A percentile compares a stretch with the other conserved stretches of the same genome.
These are phyloP conservation scores for Propithecus coquereli DNA, from an alignment of 2,113 vertebrate species.

Conservation along the genomic window DNA sequence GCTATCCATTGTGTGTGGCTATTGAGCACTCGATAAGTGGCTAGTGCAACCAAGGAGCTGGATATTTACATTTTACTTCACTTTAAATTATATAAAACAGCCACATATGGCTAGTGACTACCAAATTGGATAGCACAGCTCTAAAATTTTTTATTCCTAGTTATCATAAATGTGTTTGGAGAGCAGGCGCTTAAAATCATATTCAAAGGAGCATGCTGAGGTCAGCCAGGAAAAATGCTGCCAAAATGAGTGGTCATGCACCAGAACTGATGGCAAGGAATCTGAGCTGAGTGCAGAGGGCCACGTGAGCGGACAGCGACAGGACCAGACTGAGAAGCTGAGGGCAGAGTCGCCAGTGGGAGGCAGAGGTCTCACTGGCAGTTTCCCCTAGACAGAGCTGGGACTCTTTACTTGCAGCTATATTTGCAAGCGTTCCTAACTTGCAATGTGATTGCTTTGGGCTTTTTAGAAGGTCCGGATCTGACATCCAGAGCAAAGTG, in stretches of 20 bases:
- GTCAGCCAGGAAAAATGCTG: not conserved
- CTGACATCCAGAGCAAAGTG: not conserved
- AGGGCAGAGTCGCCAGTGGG: not conserved
- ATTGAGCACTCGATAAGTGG: not conserved
- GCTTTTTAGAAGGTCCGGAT: not conserved
- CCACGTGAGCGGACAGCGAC: no score
- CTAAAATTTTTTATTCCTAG: not conserved
- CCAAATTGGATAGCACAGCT: not conserved
- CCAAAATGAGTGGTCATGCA: not conserved
- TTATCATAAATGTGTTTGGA: not conserved
- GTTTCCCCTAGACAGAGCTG: fast-evolving
- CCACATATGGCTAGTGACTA: not conserved
- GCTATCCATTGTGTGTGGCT: not conserved
- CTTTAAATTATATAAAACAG: not conserved
- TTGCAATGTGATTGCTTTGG: not conserved
- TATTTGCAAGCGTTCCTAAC: not conserved
- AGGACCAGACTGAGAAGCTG: not conserved
- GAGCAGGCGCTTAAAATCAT: not conserved
- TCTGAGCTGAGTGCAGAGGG: not conserved
- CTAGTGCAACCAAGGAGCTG: not conserved
- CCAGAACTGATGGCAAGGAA: not conserved
- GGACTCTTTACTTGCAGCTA: not conserved
- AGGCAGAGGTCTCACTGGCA: not conserved
- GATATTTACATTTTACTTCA: not conserved
- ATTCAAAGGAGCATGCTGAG: not conserved